Evolutionary conservation across 2,113 vertebrate genomes (phyloP), one percentile per base, ranked within the genome.

Genomic region (Hyperoodon ampullatus): DNA sequence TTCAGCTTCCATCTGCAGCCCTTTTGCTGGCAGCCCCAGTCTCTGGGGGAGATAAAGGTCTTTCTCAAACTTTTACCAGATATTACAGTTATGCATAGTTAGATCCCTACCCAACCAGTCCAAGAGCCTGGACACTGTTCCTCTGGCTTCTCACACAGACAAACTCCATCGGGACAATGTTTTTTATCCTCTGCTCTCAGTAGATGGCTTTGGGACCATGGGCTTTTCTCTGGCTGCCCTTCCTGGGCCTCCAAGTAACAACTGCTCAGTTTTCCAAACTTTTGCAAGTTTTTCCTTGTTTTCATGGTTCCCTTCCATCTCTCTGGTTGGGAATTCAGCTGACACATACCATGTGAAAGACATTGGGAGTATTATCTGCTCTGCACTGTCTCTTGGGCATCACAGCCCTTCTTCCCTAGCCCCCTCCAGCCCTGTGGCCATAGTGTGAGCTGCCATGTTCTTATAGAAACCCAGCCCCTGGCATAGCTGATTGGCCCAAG

Each of bases 391-490:
- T 58, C 35, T 9, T n/a, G 81, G n/a, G 50, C 42, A 6, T 60
- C 78, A 39, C 12, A 58, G 75, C 35, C 47, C 39, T 35, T 70
- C 39, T 35, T 65, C 24, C 83, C 39, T 21, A 35, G 55, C 6
- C 30, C 50, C 35, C 39, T 12, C 6, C 11, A 28, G 65, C n/a
- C 30, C 66, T 23, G 53, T 3, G 77, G n/a, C 44, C 55, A 19
- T 7, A 12, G 16, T 4, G 6, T 39, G n/a, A 42, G 26, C 47
- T 7, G 21, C 50, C 39, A 9, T 47, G 47, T 71, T 44, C 60
- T 35, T 75, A n/a, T 0, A n/a, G 74, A 47, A 77, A 1, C 16
- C 26, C 11, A 1, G 0, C 42, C 72, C 8, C 23, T 39, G 60
- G 30, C 50, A 2, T 0, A 18, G 63, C 0, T 23, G 44, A 81